Conservation (phyloP, 2,113 vertebrate species). For the Antigone vipio region DNA sequence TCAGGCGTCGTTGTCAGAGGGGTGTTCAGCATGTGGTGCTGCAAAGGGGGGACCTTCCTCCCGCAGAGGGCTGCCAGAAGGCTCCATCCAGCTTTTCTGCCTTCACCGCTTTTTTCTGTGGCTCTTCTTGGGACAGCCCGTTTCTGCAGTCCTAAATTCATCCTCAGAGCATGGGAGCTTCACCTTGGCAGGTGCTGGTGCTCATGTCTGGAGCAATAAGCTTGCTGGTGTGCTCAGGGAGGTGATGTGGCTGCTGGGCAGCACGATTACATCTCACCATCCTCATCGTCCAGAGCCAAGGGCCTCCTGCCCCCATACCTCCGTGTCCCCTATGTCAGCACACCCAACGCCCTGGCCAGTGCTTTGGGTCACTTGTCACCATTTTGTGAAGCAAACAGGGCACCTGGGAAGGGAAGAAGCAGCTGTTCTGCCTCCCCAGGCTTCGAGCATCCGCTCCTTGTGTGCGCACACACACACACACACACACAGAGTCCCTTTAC, state of each 20-base stretch:
- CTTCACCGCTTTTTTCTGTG: background rate
- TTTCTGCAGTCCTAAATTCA: background rate
- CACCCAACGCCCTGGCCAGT: background rate
- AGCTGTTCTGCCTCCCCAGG: slow-evolving; percentile 29
- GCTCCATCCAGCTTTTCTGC: background rate
- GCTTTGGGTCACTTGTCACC: background rate
- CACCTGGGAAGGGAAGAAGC: slow-evolving; percentile 12
- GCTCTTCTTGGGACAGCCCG: background rate
- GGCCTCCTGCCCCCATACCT: background rate
- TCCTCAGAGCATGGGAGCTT: background rate
- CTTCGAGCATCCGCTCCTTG: background rate
- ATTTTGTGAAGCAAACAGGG: background rate
- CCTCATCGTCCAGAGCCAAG: background rate
- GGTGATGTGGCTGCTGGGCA: background rate
- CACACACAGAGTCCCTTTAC: slow-evolving; percentile 2
- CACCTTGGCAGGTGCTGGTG: background rate
- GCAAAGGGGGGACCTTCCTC: background rate
- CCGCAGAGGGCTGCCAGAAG: background rate
- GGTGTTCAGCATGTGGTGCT: background rate
- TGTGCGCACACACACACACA: background rate
- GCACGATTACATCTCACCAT: background rate
- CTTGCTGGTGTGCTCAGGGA: accelerated
- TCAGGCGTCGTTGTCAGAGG: accelerated
- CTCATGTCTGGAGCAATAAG: background rate
- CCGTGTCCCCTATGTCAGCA: background rate